Base-by-base conservation (phyloP, 2,797 vertebrate genomes). In the Ptychadena robeensis region DNA sequence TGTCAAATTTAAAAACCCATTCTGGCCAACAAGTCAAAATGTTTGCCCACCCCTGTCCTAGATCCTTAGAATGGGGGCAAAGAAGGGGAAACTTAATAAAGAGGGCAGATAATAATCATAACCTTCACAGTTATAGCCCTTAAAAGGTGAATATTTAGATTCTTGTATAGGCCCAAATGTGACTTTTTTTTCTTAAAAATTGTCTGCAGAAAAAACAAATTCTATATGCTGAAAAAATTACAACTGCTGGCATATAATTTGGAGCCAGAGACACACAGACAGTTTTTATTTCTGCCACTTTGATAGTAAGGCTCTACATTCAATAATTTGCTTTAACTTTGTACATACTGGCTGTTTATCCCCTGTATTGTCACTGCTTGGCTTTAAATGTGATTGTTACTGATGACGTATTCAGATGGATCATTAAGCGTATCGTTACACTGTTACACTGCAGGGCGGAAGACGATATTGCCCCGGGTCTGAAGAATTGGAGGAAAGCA, bases 381-480 rank as follows among this genome's bases (percentile, higher is more conserved):
- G 93, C 93, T 94, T 94, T 93, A 90, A 89, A 61, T 93, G 93
- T 94, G 91, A 91, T 93, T 91, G 91, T 92, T 91, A 89, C 89
- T 35, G 59, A 34, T 40, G 27, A 32, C n/a, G n/a, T 22, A 25
- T 15, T n/a, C 34, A 0, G 15, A 18, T 15, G 1, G 63, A 64
- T 61, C 8, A 61, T 27, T 61, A 25, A 15, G 5, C 38, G 15
- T 8, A 63, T 40, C 35, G 2, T 25, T 70, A 35, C 37, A 38
- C 25, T 38, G 53, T 59, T 64, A 37, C 90, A 88, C 93, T 92
- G 85, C 88, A 98, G 97, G 87, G 92, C 95, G 63, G 98, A 99
- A 90, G 98, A 99, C 91, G 98, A 99, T 92, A 96, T 99, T 89
- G 97, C 98, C 88, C 97, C 98, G 3, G 98, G 98, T 68, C 96